Evolutionary conservation across 2,888 invertebrate genomes (phyloP).

Genomic region (Embidobia sp.): DNA sequence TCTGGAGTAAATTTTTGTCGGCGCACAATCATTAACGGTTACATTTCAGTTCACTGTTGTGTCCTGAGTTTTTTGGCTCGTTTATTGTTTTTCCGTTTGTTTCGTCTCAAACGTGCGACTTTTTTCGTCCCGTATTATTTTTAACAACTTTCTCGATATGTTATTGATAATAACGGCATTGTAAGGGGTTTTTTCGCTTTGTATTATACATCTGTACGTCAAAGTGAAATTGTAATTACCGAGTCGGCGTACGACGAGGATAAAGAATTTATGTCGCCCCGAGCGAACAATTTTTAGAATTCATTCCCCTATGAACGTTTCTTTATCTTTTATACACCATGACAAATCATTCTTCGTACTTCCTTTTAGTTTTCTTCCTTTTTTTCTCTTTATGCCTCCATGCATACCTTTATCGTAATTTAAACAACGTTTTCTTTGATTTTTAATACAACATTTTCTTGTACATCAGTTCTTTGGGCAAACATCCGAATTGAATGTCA

Average conservation of each 20-base stretch:
- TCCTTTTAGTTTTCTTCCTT: too few relatives aligned
- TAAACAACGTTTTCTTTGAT: too few relatives aligned
- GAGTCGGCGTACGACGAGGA: slow-evolving; percentile 11
- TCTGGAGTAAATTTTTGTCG: too few relatives aligned
- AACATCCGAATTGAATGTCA: too few relatives aligned
- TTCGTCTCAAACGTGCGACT: neutral
- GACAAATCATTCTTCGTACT: slow-evolving; percentile 35
- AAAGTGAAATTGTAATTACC: slow-evolving; percentile 47
- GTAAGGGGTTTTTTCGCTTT: slow-evolving; percentile 11
- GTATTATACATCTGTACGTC: slow-evolving; percentile 23
- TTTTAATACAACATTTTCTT: too few relatives aligned
- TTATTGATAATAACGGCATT: slow-evolving; percentile 40
- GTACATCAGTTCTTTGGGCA: too few relatives aligned
- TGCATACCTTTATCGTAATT: too few relatives aligned
- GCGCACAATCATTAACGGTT: too few relatives aligned
- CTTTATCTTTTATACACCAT: slow-evolving; percentile 37
- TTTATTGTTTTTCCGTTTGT: neutral
- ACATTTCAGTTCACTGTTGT: too few relatives aligned
- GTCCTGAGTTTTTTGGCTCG: too few relatives aligned
- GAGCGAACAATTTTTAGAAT: slow-evolving; percentile 37
- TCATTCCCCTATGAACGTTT: slow-evolving; percentile 8
- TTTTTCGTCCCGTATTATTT: slow-evolving; percentile 4
- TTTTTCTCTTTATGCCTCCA: too few relatives aligned
- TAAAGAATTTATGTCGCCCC: slow-evolving; percentile 44
- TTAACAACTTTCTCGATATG: slow-evolving; percentile 12